Conservation (phyloP, 2,113 vertebrate species). For the Serilophus lunatus region DNA sequence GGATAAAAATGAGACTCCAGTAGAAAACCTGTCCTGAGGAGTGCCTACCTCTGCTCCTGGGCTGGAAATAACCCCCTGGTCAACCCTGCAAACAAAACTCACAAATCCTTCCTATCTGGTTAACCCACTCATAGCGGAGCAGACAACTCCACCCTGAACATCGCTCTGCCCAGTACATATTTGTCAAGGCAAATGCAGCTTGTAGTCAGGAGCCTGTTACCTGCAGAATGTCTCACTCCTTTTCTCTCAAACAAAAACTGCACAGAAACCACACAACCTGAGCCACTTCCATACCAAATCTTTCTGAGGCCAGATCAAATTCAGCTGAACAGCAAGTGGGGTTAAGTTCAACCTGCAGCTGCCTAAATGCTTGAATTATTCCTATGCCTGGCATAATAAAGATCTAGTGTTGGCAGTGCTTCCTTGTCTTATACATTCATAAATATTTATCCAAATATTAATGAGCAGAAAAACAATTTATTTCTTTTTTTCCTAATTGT, state of each 20-base stretch:
- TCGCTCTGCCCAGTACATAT: rapidly evolving
- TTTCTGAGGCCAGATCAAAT: neutral
- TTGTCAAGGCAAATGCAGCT: neutral
- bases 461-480: slow-evolving; percentile 44
- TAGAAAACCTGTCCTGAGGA: neutral
- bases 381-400: slow-evolving; percentile 40
- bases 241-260: neutral
- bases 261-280: neutral
- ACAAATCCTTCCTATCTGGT: neutral
- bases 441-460: slow-evolving; percentile 33
- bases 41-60: neutral
- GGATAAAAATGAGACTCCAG: rapidly evolving
- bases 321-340: neutral
- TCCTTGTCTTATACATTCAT: slow-evolving; percentile 23
- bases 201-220: neutral
- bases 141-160: neutral
- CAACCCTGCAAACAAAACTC: neutral
- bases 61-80: neutral
- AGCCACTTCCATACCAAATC: neutral
- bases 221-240: neutral
- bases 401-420: slow-evolving; percentile 17
- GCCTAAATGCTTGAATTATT: slow-evolving; percentile 28
- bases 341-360: neutral
- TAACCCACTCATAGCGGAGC: neutral
- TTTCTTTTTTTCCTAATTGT: slow-evolving; percentile 64